Base-by-base conservation (phyloP, 2,797 vertebrate species). In the Loriculus beryllinus region DNA sequence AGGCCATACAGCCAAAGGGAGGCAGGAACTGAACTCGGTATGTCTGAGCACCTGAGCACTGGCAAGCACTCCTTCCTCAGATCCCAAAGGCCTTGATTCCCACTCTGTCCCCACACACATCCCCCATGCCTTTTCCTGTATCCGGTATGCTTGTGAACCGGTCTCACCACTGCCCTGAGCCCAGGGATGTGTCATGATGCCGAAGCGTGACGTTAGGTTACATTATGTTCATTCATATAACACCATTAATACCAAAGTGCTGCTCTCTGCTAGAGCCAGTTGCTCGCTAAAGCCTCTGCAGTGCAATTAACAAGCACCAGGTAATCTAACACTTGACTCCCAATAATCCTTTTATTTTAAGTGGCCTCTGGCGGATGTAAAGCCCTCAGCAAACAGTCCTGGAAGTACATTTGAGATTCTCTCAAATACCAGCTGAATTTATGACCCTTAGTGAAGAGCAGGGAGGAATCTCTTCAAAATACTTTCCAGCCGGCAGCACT, bases 331-430 rank as follows among this genome's bases (percentile, higher is more conserved):
- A 96, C 95, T 97, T 95, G 89, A 91, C 81, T 96, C 69, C 64
- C 75, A 96, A 96, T 96, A 97, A 97, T 95, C 96, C 95, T 92
- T 97, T 97, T 97, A 97, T 97, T 97, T 97, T 96, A 97, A 96
- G 95, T 90, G 86, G 70, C 92, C 93, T 93, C 88, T 88, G 77
- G 78, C 71, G 57, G 93, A 97, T 95, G 92, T 92, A 90, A 92
- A 96, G 93, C 93, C 83, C 84, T 90, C 80, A 51, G 71, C 93
- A 92, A 96, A 95, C 69, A 87, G 45, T 91, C 62, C 85, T 93
- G 91, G 92, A 96, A 96, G 83, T 92, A 93, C 81, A 97, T 96
- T 90, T 83, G 95, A 91, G 93, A 96, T 97, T 97, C 93, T 80
- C 82, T 96, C 94, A 95, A 96, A 97, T 93, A 96, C 95, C 96